These are phyloP conservation scores for Neosalanx taihuensis DNA, from an alignment of 2,797 vertebrate species.

Conservation along the genomic window DNA sequence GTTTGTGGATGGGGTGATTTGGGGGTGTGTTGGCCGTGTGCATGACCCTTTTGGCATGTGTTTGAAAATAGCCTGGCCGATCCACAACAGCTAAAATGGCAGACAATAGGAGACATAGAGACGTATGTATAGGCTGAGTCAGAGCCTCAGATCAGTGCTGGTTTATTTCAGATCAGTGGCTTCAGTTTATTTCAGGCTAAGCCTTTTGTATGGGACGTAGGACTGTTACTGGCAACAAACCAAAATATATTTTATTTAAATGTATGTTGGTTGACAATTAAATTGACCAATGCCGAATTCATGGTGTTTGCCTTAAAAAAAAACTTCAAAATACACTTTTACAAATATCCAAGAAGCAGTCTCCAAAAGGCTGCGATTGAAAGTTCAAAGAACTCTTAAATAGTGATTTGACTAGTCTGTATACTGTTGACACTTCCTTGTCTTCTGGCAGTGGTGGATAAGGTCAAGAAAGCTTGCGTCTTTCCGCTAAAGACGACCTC, in stretches of 20 bases:
- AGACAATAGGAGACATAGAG: conserved; percentile 62
- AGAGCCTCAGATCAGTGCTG: conserved; percentile 21
- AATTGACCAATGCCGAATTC: too few relatives aligned
- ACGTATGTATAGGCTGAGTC: conserved; percentile 57
- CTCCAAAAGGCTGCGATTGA: neutral
- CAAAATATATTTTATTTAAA: too few relatives aligned
- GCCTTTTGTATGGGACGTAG: neutral
- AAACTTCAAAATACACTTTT: neutral
- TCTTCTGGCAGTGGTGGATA: conserved; percentile 64
- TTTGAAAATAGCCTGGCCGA: conserved; percentile 72
- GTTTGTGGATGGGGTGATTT: conserved; percentile 17
- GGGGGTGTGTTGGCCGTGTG: conserved; percentile 26
- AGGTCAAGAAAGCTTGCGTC: conserved; percentile 60
- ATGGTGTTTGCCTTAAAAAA: too few relatives aligned
- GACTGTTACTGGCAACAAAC: too few relatives aligned
- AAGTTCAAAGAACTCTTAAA: neutral
- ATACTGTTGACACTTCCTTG: conserved; percentile 20
- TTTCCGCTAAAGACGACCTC: conserved; percentile 50
- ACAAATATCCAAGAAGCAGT: neutral
- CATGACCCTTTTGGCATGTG: conserved; percentile 72
- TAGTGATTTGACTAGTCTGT: neutral
- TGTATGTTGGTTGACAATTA: too few relatives aligned
- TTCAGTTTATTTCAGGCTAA: conserved; percentile 28
- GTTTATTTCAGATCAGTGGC: conserved; percentile 1
- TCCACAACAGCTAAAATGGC: conserved; percentile 54